Evolutionary conservation across 2,888 invertebrate genomes (phyloP).

Genomic region (Clanis bilineata): DNA sequence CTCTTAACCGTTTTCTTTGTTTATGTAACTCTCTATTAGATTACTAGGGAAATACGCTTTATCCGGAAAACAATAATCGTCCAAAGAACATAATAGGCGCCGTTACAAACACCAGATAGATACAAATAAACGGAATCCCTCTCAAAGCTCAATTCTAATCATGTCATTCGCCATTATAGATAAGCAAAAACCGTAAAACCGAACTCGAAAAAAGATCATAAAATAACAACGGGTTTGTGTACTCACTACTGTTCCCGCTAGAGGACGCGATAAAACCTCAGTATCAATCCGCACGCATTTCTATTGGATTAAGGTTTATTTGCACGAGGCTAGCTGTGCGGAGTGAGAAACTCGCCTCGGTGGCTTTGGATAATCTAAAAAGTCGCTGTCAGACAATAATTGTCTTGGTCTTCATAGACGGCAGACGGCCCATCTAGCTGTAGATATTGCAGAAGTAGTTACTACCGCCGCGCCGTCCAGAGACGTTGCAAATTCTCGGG

Average conservation of each 20-base stretch:
- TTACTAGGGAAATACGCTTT: neutral
- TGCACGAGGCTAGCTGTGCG: neutral
- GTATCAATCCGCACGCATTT: conserved; percentile 49
- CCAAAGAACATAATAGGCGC: neutral
- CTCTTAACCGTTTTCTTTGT: too few species aligned
- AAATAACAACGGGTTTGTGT: neutral
- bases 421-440: too few species aligned
- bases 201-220: neutral
- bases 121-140: neutral
- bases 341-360: too few species aligned
- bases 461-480: too few species aligned
- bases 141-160: neutral
- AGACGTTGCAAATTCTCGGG: too few species aligned
- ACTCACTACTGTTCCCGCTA: conserved; percentile 11
- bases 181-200: neutral
- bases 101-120: neutral
- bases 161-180: neutral
- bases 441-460: too few species aligned
- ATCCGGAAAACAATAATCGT: neutral
- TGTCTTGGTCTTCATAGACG: too few species aligned
- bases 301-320: conserved; percentile 40
- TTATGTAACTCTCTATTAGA: too few species aligned
- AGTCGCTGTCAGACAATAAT: too few species aligned
- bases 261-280: conserved; percentile 18
- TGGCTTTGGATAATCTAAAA: too few species aligned